phyloP scores from a whole-genome alignment of 1,140 invertebrate species.

The Euglossa dilemma region DNA sequence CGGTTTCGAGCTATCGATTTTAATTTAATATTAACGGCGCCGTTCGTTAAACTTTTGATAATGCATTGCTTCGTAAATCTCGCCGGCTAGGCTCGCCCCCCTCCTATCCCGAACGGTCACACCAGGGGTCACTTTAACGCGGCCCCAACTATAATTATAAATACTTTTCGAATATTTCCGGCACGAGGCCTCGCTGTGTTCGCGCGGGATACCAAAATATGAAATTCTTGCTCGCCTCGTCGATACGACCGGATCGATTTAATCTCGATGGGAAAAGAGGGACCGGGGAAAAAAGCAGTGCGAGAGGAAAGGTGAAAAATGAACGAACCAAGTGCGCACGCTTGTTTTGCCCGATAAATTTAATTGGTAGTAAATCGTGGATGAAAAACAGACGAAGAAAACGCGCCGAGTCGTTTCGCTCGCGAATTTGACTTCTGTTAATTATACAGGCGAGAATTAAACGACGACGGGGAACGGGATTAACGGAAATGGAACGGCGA shows the following conservation, averaged over 20 bases:
- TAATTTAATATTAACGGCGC: constrained; percentile 41
- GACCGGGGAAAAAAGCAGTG: neutral
- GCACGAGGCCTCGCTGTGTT: neutral
- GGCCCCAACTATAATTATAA: constrained; percentile 9
- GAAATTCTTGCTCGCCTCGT: neutral
- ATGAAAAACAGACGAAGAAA: neutral
- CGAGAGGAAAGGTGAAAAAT: too few relatives aligned
- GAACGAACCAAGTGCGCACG: too few relatives aligned
- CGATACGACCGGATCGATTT: neutral
- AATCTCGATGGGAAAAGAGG: neutral
- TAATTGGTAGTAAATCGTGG: neutral
- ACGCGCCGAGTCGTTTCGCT: neutral
- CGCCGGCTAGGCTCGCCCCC: neutral
- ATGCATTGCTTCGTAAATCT: constrained; percentile 42
- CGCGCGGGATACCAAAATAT: too few relatives aligned
- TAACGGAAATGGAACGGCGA: neutral
- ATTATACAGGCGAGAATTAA: neutral
- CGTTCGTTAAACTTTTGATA: constrained; percentile 37
- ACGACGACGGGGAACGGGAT: neutral
- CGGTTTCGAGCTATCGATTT: constrained; percentile 40
- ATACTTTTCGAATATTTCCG: neutral
- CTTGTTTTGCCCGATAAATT: neutral
- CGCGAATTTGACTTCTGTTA: neutral
- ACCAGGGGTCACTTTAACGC: neutral
- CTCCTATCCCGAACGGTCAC: neutral